These are phyloP conservation scores for Isurus oxyrinchus DNA, from an alignment of 2,113 vertebrate species.

Conservation along the genomic window DNA sequence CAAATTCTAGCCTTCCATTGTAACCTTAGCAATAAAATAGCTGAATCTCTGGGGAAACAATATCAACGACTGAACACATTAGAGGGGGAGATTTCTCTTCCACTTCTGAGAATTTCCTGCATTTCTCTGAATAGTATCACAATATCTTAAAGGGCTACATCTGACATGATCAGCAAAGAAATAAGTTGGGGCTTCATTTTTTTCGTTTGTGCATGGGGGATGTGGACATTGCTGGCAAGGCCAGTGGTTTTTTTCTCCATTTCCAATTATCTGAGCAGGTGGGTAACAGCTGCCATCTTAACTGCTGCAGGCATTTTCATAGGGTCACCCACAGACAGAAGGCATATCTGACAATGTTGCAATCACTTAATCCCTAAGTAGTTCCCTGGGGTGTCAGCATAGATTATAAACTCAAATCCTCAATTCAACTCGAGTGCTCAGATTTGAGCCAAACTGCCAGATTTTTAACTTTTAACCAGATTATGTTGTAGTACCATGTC, in stretches of 20 bases:
- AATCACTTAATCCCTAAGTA: background rate
- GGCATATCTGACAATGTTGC: background rate
- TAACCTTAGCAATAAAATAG: background rate
- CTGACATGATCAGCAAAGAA: background rate
- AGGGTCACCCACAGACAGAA: background rate
- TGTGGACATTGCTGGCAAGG: too few species aligned
- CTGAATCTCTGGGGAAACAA: background rate
- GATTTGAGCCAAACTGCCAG: background rate
- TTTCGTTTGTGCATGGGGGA: too few species aligned
- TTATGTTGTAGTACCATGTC: background rate
- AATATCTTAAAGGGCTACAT: background rate
- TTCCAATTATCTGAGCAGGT: too few species aligned
- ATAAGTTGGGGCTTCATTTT: background rate
- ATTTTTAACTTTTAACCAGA: background rate
- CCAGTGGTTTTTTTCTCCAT: too few species aligned
- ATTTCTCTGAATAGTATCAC: background rate
- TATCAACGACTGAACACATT: background rate
- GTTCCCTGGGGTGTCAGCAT: background rate
- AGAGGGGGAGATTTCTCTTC: background rate
- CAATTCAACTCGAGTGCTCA: background rate
- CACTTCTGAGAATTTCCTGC: background rate
- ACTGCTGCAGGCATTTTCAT: too few species aligned
- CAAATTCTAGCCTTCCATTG: background rate
- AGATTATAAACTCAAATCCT: background rate
- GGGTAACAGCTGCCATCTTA: too few species aligned